Conservation (phyloP, 2,113 vertebrate genomes). For the Peucedramus taeniatus region DNA sequence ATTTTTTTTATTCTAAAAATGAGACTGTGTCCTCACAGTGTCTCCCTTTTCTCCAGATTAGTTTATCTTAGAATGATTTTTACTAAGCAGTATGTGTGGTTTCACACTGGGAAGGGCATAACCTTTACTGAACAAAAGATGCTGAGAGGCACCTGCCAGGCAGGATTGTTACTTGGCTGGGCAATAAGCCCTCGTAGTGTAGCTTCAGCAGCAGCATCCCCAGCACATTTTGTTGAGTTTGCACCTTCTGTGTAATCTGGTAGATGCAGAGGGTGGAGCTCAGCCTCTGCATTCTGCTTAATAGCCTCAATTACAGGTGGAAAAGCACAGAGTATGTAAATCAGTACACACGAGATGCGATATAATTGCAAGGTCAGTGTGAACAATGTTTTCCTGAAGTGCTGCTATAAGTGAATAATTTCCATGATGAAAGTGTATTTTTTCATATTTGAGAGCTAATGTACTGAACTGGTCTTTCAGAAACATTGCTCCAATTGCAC, state of each 20-base stretch:
- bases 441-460: conserved; percentile 66
- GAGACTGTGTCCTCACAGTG: not conserved
- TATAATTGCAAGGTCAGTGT: conserved; percentile 66
- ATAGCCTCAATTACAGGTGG: conserved; percentile 65
- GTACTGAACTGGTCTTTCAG: conserved; percentile 63
- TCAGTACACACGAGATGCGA: conserved; percentile 45
- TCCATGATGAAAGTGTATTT: conserved; percentile 56
- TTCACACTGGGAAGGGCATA: not conserved
- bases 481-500: conserved; percentile 58
- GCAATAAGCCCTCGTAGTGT: not conserved
- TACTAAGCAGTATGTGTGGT: not conserved
- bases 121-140: not conserved
- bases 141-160: not conserved
- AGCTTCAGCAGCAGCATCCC: not conserved
- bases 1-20: not conserved
- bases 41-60: not conserved
- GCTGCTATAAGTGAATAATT: conserved; percentile 68
- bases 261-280: conserved; percentile 15
- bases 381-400: conserved; percentile 65
- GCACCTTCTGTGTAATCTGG: not conserved
- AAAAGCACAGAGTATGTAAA: conserved; percentile 62
- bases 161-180: not conserved
- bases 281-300: conserved; percentile 40
- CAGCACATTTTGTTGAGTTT: conserved; percentile 13
- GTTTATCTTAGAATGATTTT: not conserved